A percentile compares a stretch with the other conserved stretches of the same genome.
These are phyloP conservation scores for Perodicticus potto DNA, from an alignment of 2,797 vertebrate species.

Conservation along the genomic window DNA sequence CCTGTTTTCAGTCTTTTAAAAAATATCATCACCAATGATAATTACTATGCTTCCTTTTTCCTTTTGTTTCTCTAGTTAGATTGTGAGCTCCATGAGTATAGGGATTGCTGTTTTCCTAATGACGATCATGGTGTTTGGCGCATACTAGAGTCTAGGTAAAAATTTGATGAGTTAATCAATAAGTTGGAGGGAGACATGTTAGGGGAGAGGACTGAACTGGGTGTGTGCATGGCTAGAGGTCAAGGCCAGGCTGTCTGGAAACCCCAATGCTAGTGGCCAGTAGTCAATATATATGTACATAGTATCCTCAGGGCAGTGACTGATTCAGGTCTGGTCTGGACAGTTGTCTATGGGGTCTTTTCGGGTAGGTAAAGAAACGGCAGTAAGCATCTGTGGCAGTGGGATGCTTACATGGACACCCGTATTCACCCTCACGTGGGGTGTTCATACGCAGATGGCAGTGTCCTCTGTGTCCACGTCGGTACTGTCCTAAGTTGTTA, in stretches of 20 bases:
- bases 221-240: background rate
- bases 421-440: background rate
- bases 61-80: background rate
- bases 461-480: background rate
- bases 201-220: background rate
- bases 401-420: background rate
- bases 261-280: background rate
- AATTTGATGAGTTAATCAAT: conserved; percentile 40
- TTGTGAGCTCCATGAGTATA: background rate
- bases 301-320: background rate
- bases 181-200: background rate
- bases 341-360: background rate
- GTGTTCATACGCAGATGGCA: background rate
- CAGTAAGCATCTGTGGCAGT: background rate
- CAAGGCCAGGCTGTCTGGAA: background rate
- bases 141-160: background rate
- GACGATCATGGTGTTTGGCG: background rate
- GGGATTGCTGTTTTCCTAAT: background rate
- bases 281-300: background rate
- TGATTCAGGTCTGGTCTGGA: background rate
- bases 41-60: conserved; percentile 1
- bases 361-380: background rate
- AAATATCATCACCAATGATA: background rate
- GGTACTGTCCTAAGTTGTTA: background rate
- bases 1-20: background rate